Base-by-base conservation (phyloP, 2,888 invertebrate species). In the Brassicogethes aeneus region DNA sequence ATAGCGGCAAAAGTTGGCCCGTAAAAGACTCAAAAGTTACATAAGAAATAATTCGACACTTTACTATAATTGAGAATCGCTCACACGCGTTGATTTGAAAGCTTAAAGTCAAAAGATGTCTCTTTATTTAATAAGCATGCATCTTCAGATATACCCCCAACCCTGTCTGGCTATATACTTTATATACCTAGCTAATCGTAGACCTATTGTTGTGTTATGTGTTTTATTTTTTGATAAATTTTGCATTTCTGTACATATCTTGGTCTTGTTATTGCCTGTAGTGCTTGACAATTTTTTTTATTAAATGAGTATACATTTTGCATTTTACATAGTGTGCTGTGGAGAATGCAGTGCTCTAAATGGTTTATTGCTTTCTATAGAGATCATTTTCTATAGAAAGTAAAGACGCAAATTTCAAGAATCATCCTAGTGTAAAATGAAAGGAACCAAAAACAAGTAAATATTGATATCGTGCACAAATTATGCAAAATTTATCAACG, bases 1-100 rank as follows among this genome's bases (percentile, higher is more conserved):
- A n/a, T n/a, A n/a, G n/a, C n/a, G n/a, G n/a, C n/a, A n/a, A 43
- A 52, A 54, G 59, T 59, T 59, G 63, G 61, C 62, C 61, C 61
- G 61, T 61, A 60, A 23, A 31, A 34, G 3, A 32, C 33, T 36
- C 29, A 38, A 37, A 42, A 39, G 30, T 23, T 23, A 23, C n/a
- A 8, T 8, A n/a, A n/a, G n/a, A n/a, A 23, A 23, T 23, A 23
- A 23, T 23, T 23, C 10, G 5, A 23, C 23, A 23, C 23, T 7
- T 23, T 23, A 23, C 23, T 23, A n/a, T n/a, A n/a, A n/a, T n/a
- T n/a, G 49, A 54, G 54, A 56, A 51, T 54, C 53, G 55, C 54
- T 57, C 55, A 53, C 53, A 52, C 54, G 49, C 53, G 52, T 50
- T 53, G 45, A 51, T 41, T 29, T 16, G 32, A 36, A 40, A 32